Base-by-base conservation (phyloP, 2,888 invertebrate species). In the Chorisops tibialis region DNA sequence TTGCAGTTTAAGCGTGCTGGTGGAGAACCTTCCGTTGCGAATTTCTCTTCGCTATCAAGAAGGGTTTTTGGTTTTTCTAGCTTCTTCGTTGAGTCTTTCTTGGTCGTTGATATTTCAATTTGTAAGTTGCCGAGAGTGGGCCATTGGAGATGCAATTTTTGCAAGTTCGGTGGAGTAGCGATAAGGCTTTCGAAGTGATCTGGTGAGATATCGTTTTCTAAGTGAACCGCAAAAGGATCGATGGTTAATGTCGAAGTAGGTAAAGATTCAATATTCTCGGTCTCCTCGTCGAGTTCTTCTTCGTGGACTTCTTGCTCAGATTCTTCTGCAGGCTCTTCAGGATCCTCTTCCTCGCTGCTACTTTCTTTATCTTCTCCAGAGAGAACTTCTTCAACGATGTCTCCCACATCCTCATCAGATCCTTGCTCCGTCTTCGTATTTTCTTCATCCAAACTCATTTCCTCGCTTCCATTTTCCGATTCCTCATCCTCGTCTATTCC, bases 151-250 rank as follows among this genome's bases (percentile, higher is more conserved):
- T 74, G 76, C 0, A 72, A 69, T 12, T 72, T 76, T 61, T 82
- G 79, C 0, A 74, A 68, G 30, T 72, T 70, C 4, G 79, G 78
- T 4, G 85, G 81, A 14, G 69, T 71, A 4, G 49, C 45, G 0
- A 71, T 61, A 54, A 77, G 81, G 54, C 86, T 83, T 54, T 85
- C 81, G 22, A 88, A 78, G 63, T 91, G 74, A 56, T 82, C 82
- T 64, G 86, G 83, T 64, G 81, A 80, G 61, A 92, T 76, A 67
- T 91, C 88, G 75, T 84, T 79, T 63, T 82, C 81, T 5, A 89
- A 76, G 76, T 91, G 91, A 70, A 82, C 81, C 1, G 80, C 79
- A 74, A 91, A 91, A 1, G 88, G 85, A 76, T 91, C 69, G 12
- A 18, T 24, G n/a, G 59, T 59, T 62, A 16, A 49, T 7, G 30